Conservation (phyloP, 2,888 invertebrate species). For the Choristoneura rosaceana region DNA sequence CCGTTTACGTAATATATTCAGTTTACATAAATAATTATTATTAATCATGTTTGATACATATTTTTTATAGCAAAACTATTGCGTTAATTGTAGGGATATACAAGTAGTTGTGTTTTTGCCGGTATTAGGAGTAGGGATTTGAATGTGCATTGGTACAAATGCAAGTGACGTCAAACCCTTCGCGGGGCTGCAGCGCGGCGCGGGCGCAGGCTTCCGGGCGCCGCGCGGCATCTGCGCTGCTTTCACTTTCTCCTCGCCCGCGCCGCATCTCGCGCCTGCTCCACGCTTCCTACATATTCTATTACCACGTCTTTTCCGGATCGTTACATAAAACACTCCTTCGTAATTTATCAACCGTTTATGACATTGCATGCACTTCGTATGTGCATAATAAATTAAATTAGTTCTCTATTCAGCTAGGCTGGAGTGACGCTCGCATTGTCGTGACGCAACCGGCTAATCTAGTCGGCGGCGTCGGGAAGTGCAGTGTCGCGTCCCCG, state of each 20-base stretch:
- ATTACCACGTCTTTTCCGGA: slow-evolving; percentile 67
- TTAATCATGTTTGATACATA: neutral
- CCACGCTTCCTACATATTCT: slow-evolving; percentile 66
- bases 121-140: neutral
- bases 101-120: neutral
- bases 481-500: slow-evolving; percentile 85
- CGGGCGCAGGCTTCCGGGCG: slow-evolving; percentile 78
- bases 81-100: neutral
- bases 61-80: neutral
- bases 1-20: neutral
- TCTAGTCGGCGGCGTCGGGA: slow-evolving; percentile 85
- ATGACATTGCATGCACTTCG: neutral
- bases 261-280: slow-evolving; percentile 69
- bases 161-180: slow-evolving; percentile 52
- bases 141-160: neutral
- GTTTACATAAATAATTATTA: neutral
- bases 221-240: slow-evolving; percentile 80
- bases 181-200: slow-evolving; percentile 61
- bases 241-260: slow-evolving; percentile 82
- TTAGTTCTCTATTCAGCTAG: slow-evolving; percentile 65
- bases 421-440: slow-evolving; percentile 63
- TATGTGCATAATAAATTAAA: slow-evolving; percentile 54
- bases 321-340: slow-evolving; percentile 58
- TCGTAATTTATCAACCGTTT: neutral
- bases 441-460: slow-evolving; percentile 84